These are phyloP conservation scores for Ctenopoma multispine DNA, from an alignment of 2,797 vertebrate genomes.

Conservation along the genomic window DNA sequence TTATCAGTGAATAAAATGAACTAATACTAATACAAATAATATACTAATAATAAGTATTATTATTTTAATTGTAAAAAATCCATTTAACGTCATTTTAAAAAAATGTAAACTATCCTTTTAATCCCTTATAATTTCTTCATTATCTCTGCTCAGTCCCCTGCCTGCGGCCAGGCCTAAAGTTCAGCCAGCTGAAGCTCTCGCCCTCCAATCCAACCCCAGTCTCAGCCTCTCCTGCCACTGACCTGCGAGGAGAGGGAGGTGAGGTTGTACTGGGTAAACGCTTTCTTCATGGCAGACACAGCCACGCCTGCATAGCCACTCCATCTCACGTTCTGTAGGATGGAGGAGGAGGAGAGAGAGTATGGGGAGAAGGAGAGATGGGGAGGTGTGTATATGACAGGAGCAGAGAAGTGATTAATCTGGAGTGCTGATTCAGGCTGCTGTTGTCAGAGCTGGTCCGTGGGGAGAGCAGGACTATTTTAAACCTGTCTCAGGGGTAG, in stretches of 20 bases:
- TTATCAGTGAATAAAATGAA: slow-evolving; percentile 6
- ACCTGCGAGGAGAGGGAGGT: slow-evolving; percentile 85
- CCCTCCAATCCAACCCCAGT: slow-evolving; percentile 44
- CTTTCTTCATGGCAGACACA: slow-evolving; percentile 87
- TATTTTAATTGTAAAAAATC: too few relatives aligned
- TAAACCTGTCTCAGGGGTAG: slow-evolving; percentile 64
- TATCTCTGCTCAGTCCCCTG: slow-evolving; percentile 29
- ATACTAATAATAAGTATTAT: too few relatives aligned
- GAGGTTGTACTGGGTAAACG: slow-evolving; percentile 85
- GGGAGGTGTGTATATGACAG: slow-evolving; percentile 66
- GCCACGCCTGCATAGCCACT: slow-evolving; percentile 82
- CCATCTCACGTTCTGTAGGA: slow-evolving; percentile 84
- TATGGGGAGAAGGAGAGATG: slow-evolving; percentile 39
- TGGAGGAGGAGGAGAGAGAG: slow-evolving; percentile 37
- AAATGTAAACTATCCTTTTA: slow-evolving; percentile 27
- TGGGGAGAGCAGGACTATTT: slow-evolving; percentile 59
- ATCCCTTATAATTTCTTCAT: slow-evolving; percentile 11
- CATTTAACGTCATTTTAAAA: background rate
- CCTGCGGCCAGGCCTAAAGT: slow-evolving; percentile 38
- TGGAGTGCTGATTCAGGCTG: slow-evolving; percentile 80
- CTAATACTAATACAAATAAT: too few relatives aligned
- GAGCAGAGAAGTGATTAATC: slow-evolving; percentile 77
- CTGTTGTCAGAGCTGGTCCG: slow-evolving; percentile 66
- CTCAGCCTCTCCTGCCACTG: slow-evolving; percentile 68
- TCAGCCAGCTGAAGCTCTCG: slow-evolving; percentile 34